Percentiles rank a stretch among this genome's conserved stretches.
Evolutionary conservation across 2,113 vertebrate genomes (phyloP).

Genomic region (Channa argus): DNA sequence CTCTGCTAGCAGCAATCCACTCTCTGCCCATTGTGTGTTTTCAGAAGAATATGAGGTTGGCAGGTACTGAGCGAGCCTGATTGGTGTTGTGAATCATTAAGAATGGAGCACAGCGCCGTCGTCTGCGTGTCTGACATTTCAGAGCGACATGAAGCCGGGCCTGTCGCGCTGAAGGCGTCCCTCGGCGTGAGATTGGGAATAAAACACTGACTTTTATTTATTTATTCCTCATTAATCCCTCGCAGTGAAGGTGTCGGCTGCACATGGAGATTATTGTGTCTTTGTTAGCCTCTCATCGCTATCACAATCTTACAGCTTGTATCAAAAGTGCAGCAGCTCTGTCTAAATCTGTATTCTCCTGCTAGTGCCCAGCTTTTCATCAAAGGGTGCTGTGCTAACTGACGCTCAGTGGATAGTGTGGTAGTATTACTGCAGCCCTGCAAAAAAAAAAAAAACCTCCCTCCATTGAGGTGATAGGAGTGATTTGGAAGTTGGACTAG

Average conservation of each 20-base stretch:
- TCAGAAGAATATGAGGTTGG: conserved; percentile 44
- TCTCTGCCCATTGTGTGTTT: conserved; percentile 33
- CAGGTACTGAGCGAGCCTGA: conserved; percentile 54
- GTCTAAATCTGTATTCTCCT: conserved; percentile 13
- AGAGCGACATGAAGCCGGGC: conserved; percentile 41
- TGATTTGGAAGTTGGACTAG: no score
- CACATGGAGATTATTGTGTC: conserved; percentile 53
- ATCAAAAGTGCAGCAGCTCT: conserved; percentile 33
- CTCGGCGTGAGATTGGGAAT: conserved; percentile 43
- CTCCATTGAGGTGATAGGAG: no score
- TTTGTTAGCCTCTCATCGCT: conserved; percentile 47
- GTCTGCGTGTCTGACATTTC: conserved; percentile 70
- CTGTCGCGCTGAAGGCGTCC: conserved; percentile 68
- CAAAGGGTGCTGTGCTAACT: conserved; percentile 8
- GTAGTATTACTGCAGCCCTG: no score
- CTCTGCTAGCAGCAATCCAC: conserved; percentile 8
- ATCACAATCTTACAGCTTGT: conserved; percentile 66
- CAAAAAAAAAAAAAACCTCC: no score
- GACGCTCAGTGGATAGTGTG: no score
- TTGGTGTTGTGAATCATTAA: conserved; percentile 66
- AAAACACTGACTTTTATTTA: conserved; percentile 54
- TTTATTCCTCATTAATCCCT: conserved; percentile 68
- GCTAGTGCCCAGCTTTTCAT: conserved; percentile 20
- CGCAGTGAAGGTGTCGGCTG: conserved; percentile 49
- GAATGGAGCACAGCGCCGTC: conserved; percentile 49